These are phyloP conservation scores for Phocides pigmalion DNA, from an alignment of 1,140 invertebrate species.

Conservation along the genomic window DNA sequence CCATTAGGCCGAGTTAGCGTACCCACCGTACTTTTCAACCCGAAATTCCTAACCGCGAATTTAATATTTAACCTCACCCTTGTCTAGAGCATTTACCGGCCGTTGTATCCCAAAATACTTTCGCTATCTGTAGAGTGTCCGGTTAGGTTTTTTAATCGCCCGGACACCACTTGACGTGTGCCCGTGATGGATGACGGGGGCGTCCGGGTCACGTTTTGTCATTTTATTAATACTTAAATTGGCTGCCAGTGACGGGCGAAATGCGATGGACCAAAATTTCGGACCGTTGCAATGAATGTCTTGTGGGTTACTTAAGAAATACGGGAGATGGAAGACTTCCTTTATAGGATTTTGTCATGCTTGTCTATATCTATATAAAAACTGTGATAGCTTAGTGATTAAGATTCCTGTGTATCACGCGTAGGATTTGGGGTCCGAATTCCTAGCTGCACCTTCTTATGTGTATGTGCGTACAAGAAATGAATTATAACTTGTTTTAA, in stretches of 20 bases:
- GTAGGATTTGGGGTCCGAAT: too few relatives aligned
- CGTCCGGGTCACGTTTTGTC: conserved; percentile 77
- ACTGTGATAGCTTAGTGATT: too few relatives aligned
- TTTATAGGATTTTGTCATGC: background rate
- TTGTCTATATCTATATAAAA: background rate
- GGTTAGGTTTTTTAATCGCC: conserved; percentile 80
- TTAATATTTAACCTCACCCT: conserved; percentile 83
- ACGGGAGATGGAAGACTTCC: conserved; percentile 5
- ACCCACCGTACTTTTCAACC: conserved; percentile 67
- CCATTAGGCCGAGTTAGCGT: conserved; percentile 44
- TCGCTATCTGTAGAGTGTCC: conserved; percentile 61
- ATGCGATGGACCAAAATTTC: conserved; percentile 34
- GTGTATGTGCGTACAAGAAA: too few relatives aligned
- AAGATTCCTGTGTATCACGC: too few relatives aligned
- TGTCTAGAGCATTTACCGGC: conserved; percentile 79
- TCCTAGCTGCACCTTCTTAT: too few relatives aligned
- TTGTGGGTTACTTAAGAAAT: conserved; percentile 16
- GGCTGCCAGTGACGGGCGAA: conserved; percentile 72
- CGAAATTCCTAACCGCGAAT: conserved; percentile 78
- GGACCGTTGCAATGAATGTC: conserved; percentile 9
- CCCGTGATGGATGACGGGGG: conserved; percentile 74
- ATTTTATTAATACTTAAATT: conserved; percentile 83
- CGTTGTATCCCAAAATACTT: conserved; percentile 71
- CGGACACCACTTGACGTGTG: conserved; percentile 74
- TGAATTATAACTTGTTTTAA: too few relatives aligned